Conservation (phyloP, 1,140 invertebrate species). For the Pseudomyrmex sp. region DNA sequence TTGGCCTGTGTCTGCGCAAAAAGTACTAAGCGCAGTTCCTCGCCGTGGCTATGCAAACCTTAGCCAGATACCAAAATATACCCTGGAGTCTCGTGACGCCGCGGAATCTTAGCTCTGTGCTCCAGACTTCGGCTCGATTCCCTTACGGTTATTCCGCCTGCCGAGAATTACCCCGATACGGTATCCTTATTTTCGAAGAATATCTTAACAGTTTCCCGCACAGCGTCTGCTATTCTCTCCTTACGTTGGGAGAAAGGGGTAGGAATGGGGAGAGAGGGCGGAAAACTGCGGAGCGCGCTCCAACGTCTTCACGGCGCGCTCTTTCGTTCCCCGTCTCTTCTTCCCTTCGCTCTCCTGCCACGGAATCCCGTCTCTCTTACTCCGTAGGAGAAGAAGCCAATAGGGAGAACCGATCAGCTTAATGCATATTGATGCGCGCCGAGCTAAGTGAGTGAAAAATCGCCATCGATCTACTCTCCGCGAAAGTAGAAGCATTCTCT, state of each 20-base stretch:
- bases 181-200: constrained; percentile 81
- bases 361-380: constrained; percentile 64
- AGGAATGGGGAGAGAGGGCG: constrained; percentile 33
- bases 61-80: constrained; percentile 80
- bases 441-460: constrained; percentile 85
- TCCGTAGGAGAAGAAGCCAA: constrained; percentile 77
- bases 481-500: constrained; percentile 73
- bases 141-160: constrained; percentile 82
- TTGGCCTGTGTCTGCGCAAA: constrained; percentile 62
- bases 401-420: constrained; percentile 84
- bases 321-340: constrained; percentile 51
- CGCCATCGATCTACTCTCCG: constrained; percentile 82
- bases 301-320: constrained; percentile 45
- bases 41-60: constrained; percentile 55
- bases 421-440: constrained; percentile 85
- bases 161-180: constrained; percentile 81
- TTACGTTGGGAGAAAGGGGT: constrained; percentile 62
- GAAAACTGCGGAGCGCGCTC: constrained; percentile 25
- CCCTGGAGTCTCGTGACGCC: constrained; percentile 79
- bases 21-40: constrained; percentile 64
- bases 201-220: constrained; percentile 79
- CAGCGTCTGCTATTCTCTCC: constrained; percentile 66
- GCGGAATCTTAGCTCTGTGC: constrained; percentile 79
- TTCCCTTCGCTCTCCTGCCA: constrained; percentile 64
- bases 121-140: constrained; percentile 78